Evolutionary conservation across 2,888 invertebrate species (phyloP).

Genomic region (Hirtodrosophila trivittata): DNA sequence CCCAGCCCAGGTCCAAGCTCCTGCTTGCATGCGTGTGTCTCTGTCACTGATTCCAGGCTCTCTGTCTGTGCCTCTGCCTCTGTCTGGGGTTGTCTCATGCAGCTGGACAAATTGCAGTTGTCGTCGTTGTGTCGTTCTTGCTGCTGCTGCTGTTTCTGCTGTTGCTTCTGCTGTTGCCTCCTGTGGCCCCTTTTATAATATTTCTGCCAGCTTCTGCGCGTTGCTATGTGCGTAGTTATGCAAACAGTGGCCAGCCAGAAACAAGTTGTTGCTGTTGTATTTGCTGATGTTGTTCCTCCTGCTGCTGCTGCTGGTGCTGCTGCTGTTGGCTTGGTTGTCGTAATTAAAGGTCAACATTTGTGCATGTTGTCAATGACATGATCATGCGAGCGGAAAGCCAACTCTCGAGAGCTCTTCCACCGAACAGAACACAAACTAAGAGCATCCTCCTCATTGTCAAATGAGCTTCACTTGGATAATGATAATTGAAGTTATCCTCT

Average conservation of each 20-base stretch:
- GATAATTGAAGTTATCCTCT: too few relatives aligned
- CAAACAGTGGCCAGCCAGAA: constrained; percentile 72
- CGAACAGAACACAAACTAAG: neutral
- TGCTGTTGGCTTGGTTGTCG: constrained; percentile 59
- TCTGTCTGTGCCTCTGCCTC: constrained; percentile 20
- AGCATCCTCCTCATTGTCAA: too few relatives aligned
- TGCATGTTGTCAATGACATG: constrained; percentile 74
- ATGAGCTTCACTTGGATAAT: too few relatives aligned
- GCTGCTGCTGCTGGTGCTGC: constrained; percentile 35
- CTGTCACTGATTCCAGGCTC: constrained; percentile 20
- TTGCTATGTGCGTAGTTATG: constrained; percentile 75
- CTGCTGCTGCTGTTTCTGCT: constrained; percentile 17
- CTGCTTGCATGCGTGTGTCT: constrained; percentile 34
- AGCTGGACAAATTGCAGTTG: constrained; percentile 79
- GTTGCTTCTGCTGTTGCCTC: constrained; percentile 30
- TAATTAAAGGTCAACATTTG: constrained; percentile 82
- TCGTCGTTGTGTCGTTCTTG: constrained; percentile 65
- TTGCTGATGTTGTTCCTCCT: constrained; percentile 49
- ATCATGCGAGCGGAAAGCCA: constrained; percentile 45
- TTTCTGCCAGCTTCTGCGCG: constrained; percentile 44
- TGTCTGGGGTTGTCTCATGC: constrained; percentile 55
- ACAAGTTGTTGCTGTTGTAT: constrained; percentile 63
- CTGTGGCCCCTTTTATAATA: constrained; percentile 53
- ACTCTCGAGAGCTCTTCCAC: constrained; percentile 19
- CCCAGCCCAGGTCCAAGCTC: constrained; percentile 57